Percentiles rank a stretch among this genome's conserved stretches.
Evolutionary conservation across 2,113 vertebrate species (phyloP).

Genomic region (Sphaerodactylus townsendi): DNA sequence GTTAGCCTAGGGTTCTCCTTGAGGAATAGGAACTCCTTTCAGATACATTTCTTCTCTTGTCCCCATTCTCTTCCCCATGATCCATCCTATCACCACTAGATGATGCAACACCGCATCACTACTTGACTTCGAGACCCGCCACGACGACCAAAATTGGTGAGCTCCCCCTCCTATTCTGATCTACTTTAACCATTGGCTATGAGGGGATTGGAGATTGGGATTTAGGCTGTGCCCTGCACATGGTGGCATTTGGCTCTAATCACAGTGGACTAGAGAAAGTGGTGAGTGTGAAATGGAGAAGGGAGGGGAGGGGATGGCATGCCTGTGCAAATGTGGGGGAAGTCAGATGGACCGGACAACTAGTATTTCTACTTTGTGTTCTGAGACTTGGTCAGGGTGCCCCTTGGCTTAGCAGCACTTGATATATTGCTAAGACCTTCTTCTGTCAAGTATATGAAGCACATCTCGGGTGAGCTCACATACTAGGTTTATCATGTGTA

Average conservation of each 20-base stretch:
- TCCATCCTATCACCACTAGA: slow-evolving; percentile 73
- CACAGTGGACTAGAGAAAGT: slow-evolving; percentile 48
- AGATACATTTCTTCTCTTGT: slow-evolving; percentile 76
- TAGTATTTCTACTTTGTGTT: slow-evolving; percentile 34
- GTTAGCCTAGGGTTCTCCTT: slow-evolving; percentile 55
- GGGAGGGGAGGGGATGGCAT: slow-evolving; percentile 18
- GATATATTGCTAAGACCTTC: slow-evolving; percentile 30
- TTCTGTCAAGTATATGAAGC: slow-evolving; percentile 25
- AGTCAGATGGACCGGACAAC: slow-evolving; percentile 6
- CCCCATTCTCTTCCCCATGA: slow-evolving; percentile 69
- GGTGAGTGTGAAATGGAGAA: slow-evolving; percentile 39
- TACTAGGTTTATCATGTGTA: slow-evolving; percentile 20
- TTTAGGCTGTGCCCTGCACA: slow-evolving; percentile 25
- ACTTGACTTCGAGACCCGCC: slow-evolving; percentile 72
- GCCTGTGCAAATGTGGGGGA: slow-evolving; percentile 16
- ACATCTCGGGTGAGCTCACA: slow-evolving; percentile 25
- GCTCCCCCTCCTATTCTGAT: slow-evolving; percentile 63
- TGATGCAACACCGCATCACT: slow-evolving; percentile 77
- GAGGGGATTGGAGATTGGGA: slow-evolving; percentile 48
- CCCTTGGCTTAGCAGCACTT: slow-evolving; percentile 42
- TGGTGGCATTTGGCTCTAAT: slow-evolving; percentile 32
- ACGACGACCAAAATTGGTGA: slow-evolving; percentile 76
- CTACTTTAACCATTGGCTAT: slow-evolving; percentile 60
- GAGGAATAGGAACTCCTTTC: slow-evolving; percentile 67
- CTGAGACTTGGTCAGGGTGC: slow-evolving; percentile 19